Evolutionary conservation across 2,888 invertebrate genomes (phyloP), one percentile per base, ranked within the genome.

Genomic region (Bruchidius siliquastri): DNA sequence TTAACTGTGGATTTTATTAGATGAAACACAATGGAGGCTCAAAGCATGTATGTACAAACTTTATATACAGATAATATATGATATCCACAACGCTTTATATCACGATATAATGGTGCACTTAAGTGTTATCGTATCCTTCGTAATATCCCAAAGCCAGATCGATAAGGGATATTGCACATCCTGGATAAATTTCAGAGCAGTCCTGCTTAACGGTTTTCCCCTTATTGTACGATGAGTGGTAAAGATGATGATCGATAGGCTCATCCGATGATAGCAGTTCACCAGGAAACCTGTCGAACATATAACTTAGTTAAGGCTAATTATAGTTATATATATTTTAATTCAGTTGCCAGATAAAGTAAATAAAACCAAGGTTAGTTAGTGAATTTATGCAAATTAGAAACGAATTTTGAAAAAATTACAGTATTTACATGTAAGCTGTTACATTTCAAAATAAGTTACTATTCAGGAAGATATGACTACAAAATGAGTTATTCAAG

Each of bases 81-180:
- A 49, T 18, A 4, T 13, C 6, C 49, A 18, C 49, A 49, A 49
- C 1, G 13, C 49, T 49, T 4, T 18, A 49, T 49, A 49, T 13
- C 13, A 8, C 18, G 49, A 49, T 49, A 49, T 49, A 49, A 49
- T 18, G 49, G 18, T 1, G 18, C 6, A 49, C 49, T 49, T 49
- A 49, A 49, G 49, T 49, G 49, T 49, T 49, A 49, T 26, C 26
- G 26, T 26, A 26, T 49, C 49, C 49, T 49, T 49, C 49, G 49
- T 82, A 84, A 76, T 82, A 80, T 2, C 93, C 93, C 78, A 93
- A 86, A 3, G 92, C 93, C 84, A 93, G 84, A 81, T 94, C 92
- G 71, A 94, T 88, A 76, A 94, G 83, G 0, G 94, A 94, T 80
- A 94, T 88, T 10, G 91, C 91, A 84, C 94, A 94, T 20, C 49